Evolutionary conservation across 1,140 invertebrate species (phyloP).

Genomic region (Zaprionus gabonicus): DNA sequence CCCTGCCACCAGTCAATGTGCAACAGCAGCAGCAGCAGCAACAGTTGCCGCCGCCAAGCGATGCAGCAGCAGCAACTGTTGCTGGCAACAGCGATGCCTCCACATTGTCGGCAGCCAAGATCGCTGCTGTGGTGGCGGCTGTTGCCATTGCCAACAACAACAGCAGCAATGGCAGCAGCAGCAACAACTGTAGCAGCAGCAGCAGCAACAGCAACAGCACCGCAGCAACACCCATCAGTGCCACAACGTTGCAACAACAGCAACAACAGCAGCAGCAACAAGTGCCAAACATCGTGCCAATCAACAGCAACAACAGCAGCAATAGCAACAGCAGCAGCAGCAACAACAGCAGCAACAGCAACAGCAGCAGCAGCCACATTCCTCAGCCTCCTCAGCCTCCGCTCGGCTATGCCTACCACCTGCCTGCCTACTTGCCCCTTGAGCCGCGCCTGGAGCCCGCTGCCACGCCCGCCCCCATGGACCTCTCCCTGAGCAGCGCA

Average conservation of each 20-base stretch:
- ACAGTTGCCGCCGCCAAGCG: slow-evolving; percentile 4
- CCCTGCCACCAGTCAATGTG: slow-evolving; percentile 26
- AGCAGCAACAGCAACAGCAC: slow-evolving; percentile 27
- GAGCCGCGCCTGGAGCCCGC: slow-evolving; percentile 35
- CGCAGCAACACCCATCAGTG: slow-evolving; percentile 50
- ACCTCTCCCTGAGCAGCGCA: slow-evolving; percentile 69
- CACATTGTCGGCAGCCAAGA: slow-evolving; percentile 34
- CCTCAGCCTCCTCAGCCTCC: slow-evolving; percentile 5
- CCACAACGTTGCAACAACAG: slow-evolving; percentile 56
- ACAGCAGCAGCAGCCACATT: slow-evolving; percentile 19
- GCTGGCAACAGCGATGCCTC: slow-evolving; percentile 44
- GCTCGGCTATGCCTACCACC: slow-evolving; percentile 18
- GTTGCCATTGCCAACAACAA: slow-evolving; percentile 41
- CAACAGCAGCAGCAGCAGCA: slow-evolving; percentile 30
- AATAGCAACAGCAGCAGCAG: slow-evolving; percentile 37
- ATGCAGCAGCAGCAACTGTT: slow-evolving; percentile 56
- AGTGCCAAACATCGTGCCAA: slow-evolving; percentile 51
- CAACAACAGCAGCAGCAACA: slow-evolving; percentile 38
- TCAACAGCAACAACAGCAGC: slow-evolving; percentile 24
- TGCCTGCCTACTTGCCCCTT: slow-evolving; percentile 37
- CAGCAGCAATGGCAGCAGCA: slow-evolving; percentile 16
- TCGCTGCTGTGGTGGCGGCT: slow-evolving; percentile 42
- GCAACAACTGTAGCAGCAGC: not conserved
- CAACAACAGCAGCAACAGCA: slow-evolving; percentile 24
- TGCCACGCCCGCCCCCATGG: slow-evolving; percentile 68